Conservation (phyloP, 2,797 vertebrate genomes). For the Lagorchestes hirsutus region DNA sequence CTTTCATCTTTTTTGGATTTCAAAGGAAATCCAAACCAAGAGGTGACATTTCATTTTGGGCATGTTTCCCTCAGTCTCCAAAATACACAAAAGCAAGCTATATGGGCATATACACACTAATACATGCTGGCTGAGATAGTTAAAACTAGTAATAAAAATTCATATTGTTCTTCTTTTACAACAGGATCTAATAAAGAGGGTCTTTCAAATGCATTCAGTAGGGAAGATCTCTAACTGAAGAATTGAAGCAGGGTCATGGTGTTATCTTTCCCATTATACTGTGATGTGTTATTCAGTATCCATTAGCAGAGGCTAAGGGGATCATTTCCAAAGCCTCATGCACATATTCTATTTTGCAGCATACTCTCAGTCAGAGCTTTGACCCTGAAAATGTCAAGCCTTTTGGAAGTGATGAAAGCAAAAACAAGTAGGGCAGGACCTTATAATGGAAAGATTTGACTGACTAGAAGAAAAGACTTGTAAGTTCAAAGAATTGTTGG, state of each 20-base stretch:
- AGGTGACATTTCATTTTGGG: neutral
- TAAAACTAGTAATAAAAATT: neutral
- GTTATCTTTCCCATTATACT: conserved; percentile 14
- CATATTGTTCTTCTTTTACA: conserved; percentile 25
- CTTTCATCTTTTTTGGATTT: conserved; percentile 23
- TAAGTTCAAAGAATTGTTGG: neutral
- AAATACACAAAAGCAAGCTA: neutral
- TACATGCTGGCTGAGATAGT: neutral
- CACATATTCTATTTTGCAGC: neutral
- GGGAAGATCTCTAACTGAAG: conserved; percentile 37
- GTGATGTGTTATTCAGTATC: neutral
- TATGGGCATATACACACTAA: neutral
- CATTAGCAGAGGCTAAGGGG: neutral
- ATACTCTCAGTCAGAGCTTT: neutral
- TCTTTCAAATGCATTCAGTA: conserved; percentile 9
- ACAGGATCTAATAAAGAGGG: conserved; percentile 14
- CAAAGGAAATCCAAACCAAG: conserved; percentile 35
- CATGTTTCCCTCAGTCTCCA: neutral
- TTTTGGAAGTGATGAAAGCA: neutral
- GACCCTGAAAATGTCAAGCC: neutral
- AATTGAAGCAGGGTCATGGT: neutral
- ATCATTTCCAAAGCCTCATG: neutral
- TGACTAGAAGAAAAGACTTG: neutral
- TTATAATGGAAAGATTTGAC: neutral
- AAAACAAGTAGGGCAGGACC: neutral